Percentiles rank a stretch among this genome's conserved stretches.
Conservation (phyloP, 2,113 vertebrate species). For the Sminthopsis crassicaudata region DNA sequence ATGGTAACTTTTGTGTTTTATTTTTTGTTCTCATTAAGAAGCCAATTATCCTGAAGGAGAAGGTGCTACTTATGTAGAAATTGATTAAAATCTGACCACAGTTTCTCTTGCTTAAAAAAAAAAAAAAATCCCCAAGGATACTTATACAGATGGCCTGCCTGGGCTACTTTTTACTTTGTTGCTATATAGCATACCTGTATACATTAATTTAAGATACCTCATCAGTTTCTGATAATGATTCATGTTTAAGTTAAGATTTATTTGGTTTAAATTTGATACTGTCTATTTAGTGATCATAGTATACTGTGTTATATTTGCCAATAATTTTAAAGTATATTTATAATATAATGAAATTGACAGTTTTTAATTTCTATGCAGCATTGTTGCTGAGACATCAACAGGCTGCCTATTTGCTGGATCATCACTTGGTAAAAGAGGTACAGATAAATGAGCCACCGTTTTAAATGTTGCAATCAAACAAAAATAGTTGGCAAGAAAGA, state of each 20-base stretch:
- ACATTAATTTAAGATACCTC: neutral
- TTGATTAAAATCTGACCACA: neutral
- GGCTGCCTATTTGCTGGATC: slow-evolving; percentile 97
- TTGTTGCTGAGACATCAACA: slow-evolving; percentile 95
- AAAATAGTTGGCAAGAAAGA: neutral
- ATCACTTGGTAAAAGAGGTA: slow-evolving; percentile 97
- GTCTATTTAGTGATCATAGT: neutral
- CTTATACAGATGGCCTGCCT: neutral
- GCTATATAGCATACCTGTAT: neutral
- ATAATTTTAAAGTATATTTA: neutral
- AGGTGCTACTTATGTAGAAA: neutral
- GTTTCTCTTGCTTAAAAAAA: neutral
- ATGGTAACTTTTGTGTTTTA: neutral
- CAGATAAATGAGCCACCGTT: slow-evolving; percentile 30
- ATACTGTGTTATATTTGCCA: neutral
- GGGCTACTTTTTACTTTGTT: neutral
- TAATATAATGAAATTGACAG: neutral
- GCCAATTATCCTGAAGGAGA: neutral
- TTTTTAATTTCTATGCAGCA: slow-evolving; percentile 72
- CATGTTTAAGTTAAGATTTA: neutral
- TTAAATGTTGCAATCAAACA: neutral
- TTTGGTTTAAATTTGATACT: neutral
- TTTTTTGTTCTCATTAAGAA: neutral
- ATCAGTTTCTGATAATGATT: neutral
- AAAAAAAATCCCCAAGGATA: neutral